phyloP scores from a whole-genome alignment of 1,140 invertebrate species.

The Scaptomyza montana region DNA sequence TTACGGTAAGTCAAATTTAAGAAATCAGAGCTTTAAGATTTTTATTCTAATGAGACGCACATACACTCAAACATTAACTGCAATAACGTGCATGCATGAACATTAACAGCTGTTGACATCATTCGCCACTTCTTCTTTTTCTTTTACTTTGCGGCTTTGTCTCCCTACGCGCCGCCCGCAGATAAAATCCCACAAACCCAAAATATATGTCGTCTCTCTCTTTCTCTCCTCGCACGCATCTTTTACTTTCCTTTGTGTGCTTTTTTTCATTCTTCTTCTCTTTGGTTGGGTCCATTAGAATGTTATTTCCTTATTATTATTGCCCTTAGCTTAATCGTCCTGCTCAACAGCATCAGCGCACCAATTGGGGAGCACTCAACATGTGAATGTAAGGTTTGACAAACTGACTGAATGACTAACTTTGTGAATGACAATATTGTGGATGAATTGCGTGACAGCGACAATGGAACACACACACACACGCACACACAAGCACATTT shows the following conservation, averaged over 20 bases:
- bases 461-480: conserved; percentile 49
- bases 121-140: conserved; percentile 32
- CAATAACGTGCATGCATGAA: conserved; percentile 42
- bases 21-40: no score
- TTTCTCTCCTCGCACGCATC: not conserved
- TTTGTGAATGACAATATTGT: conserved; percentile 14
- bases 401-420: conserved; percentile 2
- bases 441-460: conserved; percentile 53
- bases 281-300: conserved; percentile 63
- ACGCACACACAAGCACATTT: conserved; percentile 44
- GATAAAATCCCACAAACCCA: conserved; percentile 11
- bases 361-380: conserved; percentile 5
- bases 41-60: no score
- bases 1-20: no score
- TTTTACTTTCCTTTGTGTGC: not conserved
- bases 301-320: conserved; percentile 79
- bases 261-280: conserved; percentile 2
- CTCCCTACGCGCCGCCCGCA: conserved; percentile 1
- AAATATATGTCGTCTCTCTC: conserved; percentile 33
- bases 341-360: conserved; percentile 42
- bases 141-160: conserved; percentile 30
- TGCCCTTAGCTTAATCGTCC: conserved; percentile 71
- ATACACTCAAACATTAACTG: not conserved
- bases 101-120: conserved; percentile 46
- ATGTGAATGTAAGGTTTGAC: conserved; percentile 46